A percentile compares a stretch with the other conserved stretches of the same genome.
These are phyloP conservation scores for Clarias fuscus DNA, from an alignment of 2,797 vertebrate genomes.

Conservation along the genomic window DNA sequence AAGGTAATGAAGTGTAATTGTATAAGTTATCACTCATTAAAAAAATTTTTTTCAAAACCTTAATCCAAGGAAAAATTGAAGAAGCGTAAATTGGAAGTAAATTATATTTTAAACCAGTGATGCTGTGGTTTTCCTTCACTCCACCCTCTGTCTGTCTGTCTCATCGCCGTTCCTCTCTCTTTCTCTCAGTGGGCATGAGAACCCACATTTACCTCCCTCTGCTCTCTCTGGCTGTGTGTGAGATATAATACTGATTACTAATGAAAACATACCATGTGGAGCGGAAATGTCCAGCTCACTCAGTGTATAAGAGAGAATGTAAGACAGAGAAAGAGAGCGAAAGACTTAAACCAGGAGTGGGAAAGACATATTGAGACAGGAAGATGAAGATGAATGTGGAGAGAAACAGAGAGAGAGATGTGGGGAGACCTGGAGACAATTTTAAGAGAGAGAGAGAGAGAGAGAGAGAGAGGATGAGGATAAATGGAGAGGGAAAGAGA, in stretches of 20 bases:
- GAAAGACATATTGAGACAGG: background rate
- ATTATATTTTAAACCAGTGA: background rate
- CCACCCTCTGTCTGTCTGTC: slow-evolving; percentile 1
- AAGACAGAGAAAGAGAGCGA: background rate
- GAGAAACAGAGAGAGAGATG: background rate
- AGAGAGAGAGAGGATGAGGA: background rate
- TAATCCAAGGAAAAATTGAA: background rate
- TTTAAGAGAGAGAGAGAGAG: background rate
- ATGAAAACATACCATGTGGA: background rate
- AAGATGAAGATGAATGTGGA: background rate
- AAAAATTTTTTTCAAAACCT: background rate
- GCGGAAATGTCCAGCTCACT: background rate
- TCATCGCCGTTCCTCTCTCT: slow-evolving; percentile 2
- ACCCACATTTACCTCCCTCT: slow-evolving; percentile 31
- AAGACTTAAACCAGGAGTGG: background rate
- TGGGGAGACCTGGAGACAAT: background rate
- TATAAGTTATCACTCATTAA: background rate
- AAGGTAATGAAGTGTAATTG: background rate
- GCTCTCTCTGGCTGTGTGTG: slow-evolving; percentile 44
- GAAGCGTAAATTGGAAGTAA: background rate
- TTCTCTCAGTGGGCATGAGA: slow-evolving; percentile 13
- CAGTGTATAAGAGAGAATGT: background rate
- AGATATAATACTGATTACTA: slow-evolving; percentile 13
- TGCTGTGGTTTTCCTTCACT: slow-evolving; percentile 2
- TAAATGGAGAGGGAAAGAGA: too few relatives aligned